phyloP scores from a whole-genome alignment of 2,888 invertebrate genomes.

The Smittia sp. region DNA sequence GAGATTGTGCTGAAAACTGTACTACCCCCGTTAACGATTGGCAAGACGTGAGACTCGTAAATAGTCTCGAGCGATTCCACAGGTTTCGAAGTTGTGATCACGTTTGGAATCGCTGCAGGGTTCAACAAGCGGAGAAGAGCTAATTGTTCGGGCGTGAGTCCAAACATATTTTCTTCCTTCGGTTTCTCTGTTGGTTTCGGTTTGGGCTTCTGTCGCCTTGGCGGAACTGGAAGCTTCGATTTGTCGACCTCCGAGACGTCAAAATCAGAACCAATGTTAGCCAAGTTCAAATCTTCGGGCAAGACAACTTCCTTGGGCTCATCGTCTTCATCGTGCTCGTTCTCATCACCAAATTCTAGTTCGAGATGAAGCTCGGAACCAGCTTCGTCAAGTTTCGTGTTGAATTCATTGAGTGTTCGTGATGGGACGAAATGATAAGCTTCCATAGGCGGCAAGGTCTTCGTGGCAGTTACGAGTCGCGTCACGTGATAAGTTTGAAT shows the following conservation, averaged over 20 bases:
- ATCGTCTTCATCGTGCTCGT: slow-evolving; percentile 61
- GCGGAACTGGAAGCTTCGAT: slow-evolving; percentile 54
- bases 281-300: slow-evolving; percentile 67
- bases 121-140: slow-evolving; percentile 70
- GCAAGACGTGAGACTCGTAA: slow-evolving; percentile 79
- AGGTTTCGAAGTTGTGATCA: slow-evolving; percentile 76
- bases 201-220: slow-evolving; percentile 47
- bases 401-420: slow-evolving; percentile 83
- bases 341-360: slow-evolving; percentile 79
- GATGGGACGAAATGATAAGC: slow-evolving; percentile 82
- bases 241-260: slow-evolving; percentile 70
- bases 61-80: slow-evolving; percentile 67
- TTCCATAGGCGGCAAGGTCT: slow-evolving; percentile 84
- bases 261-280: slow-evolving; percentile 69
- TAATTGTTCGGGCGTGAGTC: slow-evolving; percentile 66
- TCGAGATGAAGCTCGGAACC: slow-evolving; percentile 84
- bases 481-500: slow-evolving; percentile 88
- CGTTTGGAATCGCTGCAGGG: slow-evolving; percentile 66
- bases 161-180: slow-evolving; percentile 43
- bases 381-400: slow-evolving; percentile 82
- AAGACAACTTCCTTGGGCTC: slow-evolving; percentile 52
- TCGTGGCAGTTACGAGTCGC: slow-evolving; percentile 83
- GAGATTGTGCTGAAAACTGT: slow-evolving; percentile 77
- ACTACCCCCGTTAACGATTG: slow-evolving; percentile 70
- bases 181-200: slow-evolving; percentile 42